Base-by-base conservation (phyloP, 2,888 invertebrate species). In the Dermolepida albohirtum region DNA sequence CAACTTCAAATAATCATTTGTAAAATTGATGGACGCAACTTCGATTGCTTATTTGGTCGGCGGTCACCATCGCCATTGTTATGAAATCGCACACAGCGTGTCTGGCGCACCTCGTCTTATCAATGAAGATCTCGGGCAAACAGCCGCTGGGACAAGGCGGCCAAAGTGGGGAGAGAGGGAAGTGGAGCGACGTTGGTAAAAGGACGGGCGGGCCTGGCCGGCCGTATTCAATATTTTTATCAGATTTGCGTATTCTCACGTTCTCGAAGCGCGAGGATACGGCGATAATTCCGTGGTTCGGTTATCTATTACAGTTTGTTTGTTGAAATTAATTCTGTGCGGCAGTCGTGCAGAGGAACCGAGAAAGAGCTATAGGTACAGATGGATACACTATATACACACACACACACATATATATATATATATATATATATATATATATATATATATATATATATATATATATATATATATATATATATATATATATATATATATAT, bases 201-300 rank as follows among this genome's bases (percentile, higher is more conserved):
- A 47, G 59, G 59, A 62, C 29, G 47, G 59, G 59, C 59, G 47
- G 29, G 59, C 71, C 71, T 62, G 59, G 59, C 47, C 72, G 73
- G 75, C 74, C 75, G 78, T 78, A 79, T 80, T 79, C 78, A 78
- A 79, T 78, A 79, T 81, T 81, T 81, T 81, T 81, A 82, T 82
- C 82, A 81, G 81, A 82, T 82, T 81, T 76, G 81, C 80, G 80
- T 80, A 81, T 81, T 82, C 82, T 82, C 82, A 82, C 82, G 82
- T 82, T 82, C 78, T 78, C 77, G 78, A 75, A 77, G 77, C 76
- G 76, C 59, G 75, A 75, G 77, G 75, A 75, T 74, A 72, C 67
- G 57, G 70, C 77, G 79, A 78, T 79, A 79, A 78, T 77, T 79
- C 78, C 77, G 77, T 77, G 78, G 77, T 77, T 77, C 75, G 73